Base-by-base conservation (phyloP, 2,888 invertebrate species). In the Eupithecia dodoneata region DNA sequence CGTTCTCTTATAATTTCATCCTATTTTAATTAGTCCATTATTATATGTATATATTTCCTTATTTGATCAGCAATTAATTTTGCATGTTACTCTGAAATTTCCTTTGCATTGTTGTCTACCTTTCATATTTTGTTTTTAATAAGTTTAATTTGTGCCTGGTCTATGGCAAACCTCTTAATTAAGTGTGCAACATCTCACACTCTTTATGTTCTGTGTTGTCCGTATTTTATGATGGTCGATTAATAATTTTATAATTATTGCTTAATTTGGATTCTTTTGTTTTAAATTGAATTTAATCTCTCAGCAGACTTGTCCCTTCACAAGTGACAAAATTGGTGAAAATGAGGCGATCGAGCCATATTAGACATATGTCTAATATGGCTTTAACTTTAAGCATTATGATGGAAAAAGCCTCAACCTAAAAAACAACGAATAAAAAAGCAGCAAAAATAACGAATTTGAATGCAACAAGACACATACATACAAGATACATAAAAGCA, bases 181-280 rank as follows among this genome's bases (percentile, higher is more conserved):
- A 59, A 18, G 18, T 59, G 59, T 59, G 18, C 59, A 9, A 59
- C 59, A 18, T 59, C 59, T 59, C 59, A 18, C 59, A 18, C 9
- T 59, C 18, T 59, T 59, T 59, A 59, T 18, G 59, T 59, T 59
- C 59, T 18, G 59, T 59, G 59, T 59, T 59, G 59, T 59, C 9
- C 59, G 59, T 59, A 18, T 59, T 18, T 55, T 18, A 59, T 59
- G 3, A 59, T 18, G 18, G 9, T 59, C 6, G 49, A 49, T 30
- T 13, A n/a, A 7, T n/a, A 0, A 2, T 55, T 55, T n/a, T 9
- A 6, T 7, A 30, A 30, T 15, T 7, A 2, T 55, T n/a, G 18
- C 18, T 52, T 52, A 6, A 3, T n/a, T 52, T 52, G 6, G 2
- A 13, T 55, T 18, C 0, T 3, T 59, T 59, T n/a, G 7, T 55